Base-by-base conservation (phyloP, 2,888 invertebrate genomes). In the Tiphia femorata region DNA sequence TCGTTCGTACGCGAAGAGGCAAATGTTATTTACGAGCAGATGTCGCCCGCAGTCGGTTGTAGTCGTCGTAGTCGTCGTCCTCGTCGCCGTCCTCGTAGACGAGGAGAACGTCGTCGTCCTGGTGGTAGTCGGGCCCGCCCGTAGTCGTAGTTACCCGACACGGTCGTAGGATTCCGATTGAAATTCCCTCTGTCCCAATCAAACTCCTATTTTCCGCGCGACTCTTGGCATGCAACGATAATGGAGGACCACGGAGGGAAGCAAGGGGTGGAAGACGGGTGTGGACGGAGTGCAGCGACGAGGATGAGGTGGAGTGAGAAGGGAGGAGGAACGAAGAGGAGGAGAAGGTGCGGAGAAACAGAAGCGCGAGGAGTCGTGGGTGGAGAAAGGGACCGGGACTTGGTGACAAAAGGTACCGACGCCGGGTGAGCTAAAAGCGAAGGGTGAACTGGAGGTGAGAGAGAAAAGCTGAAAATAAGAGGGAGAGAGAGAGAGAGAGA, bases 131-230 rank as follows among this genome's bases (percentile, higher is more conserved):
- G 35, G 7, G 16, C 29, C 4, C 27, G 16, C 6, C 51, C 23
- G 37, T 35, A 27, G 64, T 55, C 42, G 55, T 8, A 41, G 54
- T 30, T 47, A 46, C 41, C n/a, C 40, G 50, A 48, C 53, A 53
- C 55, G 52, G 30, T 38, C 58, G 57, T 54, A 49, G 49, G 56
- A 61, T 71, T 73, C 70, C 77, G 73, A 80, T 79, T 79, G 77
- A 75, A 79, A 78, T 77, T 80, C 76, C 70, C 75, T 77, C 74
- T 72, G 72, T 75, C 72, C 78, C 79, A 78, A 80, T 80, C 80
- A 79, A 79, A 79, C 72, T 76, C 73, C 78, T 76, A 79, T 80
- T 79, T 79, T 76, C 73, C 72, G 57, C 61, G 68, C 63, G 66
- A 56, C 69, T 68, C 71, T 67, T 62, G 73, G 70, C 67, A 64